Evolutionary conservation across 92 coral and sea anemone species (phyloP).

Genomic region (Palythoa caribaeorum): DNA sequence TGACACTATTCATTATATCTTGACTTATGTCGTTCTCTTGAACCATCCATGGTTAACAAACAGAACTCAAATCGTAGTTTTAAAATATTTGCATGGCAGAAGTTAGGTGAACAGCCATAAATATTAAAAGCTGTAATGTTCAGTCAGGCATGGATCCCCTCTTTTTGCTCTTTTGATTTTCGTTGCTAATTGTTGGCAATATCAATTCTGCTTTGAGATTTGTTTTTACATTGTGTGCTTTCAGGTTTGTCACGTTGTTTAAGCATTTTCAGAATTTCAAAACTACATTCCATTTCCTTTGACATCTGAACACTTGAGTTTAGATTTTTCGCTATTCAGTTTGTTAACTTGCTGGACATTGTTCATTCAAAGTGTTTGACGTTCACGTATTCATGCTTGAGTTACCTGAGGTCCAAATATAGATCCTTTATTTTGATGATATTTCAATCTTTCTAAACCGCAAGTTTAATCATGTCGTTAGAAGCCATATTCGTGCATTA

Average conservation of each 20-base stretch:
- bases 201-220: background rate
- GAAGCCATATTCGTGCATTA: background rate
- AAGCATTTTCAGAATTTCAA: background rate
- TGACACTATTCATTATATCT: background rate
- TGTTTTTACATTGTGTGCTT: background rate
- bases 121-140: background rate
- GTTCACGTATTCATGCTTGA: conserved; percentile 3
- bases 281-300: background rate
- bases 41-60: background rate
- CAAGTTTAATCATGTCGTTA: background rate
- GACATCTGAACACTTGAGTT: conserved; percentile 1
- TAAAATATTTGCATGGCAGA: background rate
- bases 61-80: background rate
- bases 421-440: background rate
- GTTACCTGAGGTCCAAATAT: conserved; percentile 13
- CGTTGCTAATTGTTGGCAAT: background rate
- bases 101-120: background rate
- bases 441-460: background rate
- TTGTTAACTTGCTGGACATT: background rate
- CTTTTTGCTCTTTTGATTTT: background rate
- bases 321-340: background rate
- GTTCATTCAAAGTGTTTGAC: conserved; percentile 3
- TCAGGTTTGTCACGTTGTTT: background rate
- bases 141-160: background rate
- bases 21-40: background rate